Percentiles rank a stretch among this genome's conserved stretches.
Conservation (phyloP, 2,797 vertebrate species). For the Thalassophryne amazonica region DNA sequence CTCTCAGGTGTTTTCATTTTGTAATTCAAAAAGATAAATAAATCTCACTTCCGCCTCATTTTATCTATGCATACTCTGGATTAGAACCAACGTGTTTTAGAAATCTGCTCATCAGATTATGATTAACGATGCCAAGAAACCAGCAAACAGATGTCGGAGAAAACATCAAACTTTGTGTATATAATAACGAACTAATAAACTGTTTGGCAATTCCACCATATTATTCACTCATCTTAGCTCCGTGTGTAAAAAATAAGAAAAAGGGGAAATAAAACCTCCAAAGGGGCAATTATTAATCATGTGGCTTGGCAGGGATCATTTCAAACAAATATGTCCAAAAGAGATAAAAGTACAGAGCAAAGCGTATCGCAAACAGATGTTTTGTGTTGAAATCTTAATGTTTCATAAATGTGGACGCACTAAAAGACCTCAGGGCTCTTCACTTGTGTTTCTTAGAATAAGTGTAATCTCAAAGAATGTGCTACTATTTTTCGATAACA, state of each 20-base stretch:
- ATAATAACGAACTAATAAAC: too few relatives aligned
- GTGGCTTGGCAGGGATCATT: conserved; percentile 18
- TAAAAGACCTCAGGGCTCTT: conserved; percentile 5
- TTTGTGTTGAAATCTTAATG: conserved; percentile 20
- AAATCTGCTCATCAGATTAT: too few relatives aligned
- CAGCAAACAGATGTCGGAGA: too few relatives aligned
- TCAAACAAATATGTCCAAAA: conserved; percentile 40
- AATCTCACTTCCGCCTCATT: too few relatives aligned
- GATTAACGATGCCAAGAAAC: too few relatives aligned
- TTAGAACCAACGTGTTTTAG: too few relatives aligned
- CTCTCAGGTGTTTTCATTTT: too few relatives aligned
- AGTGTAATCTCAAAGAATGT: neutral
- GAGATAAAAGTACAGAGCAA: conserved; percentile 54
- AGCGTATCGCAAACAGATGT: conserved; percentile 70
- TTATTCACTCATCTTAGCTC: neutral
- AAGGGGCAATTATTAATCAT: conserved; percentile 22
- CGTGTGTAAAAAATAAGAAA: conserved; percentile 12
- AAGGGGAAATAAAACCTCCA: too few relatives aligned
- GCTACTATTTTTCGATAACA: neutral
- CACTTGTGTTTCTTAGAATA: neutral
- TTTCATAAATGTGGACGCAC: conserved; percentile 34
- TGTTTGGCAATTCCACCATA: neutral
- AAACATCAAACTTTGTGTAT: too few relatives aligned
- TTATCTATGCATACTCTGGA: too few relatives aligned
- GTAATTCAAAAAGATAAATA: too few relatives aligned